Evolutionary conservation across 2,888 invertebrate genomes (phyloP).

Genomic region (Conops quadrifasciatus): DNA sequence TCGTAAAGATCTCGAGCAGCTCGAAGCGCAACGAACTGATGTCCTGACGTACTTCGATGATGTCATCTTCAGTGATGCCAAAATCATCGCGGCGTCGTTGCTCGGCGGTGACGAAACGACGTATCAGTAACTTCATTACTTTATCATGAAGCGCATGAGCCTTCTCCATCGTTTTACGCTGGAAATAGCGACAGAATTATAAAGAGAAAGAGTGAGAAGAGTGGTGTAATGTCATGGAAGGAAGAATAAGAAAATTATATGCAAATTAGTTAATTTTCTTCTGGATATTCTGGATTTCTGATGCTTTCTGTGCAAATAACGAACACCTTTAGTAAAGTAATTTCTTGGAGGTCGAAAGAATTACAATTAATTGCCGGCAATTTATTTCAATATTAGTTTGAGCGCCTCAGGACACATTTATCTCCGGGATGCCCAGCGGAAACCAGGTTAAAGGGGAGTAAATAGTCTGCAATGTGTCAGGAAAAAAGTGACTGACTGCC

Average conservation of each 20-base stretch:
- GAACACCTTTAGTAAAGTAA: neutral
- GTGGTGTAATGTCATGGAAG: slow-evolving; percentile 6
- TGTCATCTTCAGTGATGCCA: slow-evolving; percentile 95
- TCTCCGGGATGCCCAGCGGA: neutral
- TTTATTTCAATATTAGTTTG: slow-evolving; percentile 19
- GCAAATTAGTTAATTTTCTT: slow-evolving; percentile 25
- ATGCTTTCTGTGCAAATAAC: neutral
- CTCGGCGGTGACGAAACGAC: slow-evolving; percentile 90
- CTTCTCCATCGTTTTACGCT: slow-evolving; percentile 79
- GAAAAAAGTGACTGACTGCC: no score
- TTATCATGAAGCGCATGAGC: slow-evolving; percentile 79
- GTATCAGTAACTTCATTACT: slow-evolving; percentile 87
- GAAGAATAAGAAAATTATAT: slow-evolving; percentile 11
- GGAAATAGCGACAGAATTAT: slow-evolving; percentile 24
- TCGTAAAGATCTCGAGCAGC: slow-evolving; percentile 87
- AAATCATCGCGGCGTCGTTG: slow-evolving; percentile 89
- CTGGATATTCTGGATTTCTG: neutral
- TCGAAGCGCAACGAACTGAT: slow-evolving; percentile 95
- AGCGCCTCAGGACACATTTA: neutral
- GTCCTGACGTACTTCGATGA: slow-evolving; percentile 97
- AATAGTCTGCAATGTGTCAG: no score
- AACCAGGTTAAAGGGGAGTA: no score
- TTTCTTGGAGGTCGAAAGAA: slow-evolving; percentile 21
- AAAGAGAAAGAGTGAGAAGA: slow-evolving; percentile 2
- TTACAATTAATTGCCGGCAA: slow-evolving; percentile 42